Conservation (phyloP, 2,113 vertebrate genomes). For the Gobiocypris rarus region DNA sequence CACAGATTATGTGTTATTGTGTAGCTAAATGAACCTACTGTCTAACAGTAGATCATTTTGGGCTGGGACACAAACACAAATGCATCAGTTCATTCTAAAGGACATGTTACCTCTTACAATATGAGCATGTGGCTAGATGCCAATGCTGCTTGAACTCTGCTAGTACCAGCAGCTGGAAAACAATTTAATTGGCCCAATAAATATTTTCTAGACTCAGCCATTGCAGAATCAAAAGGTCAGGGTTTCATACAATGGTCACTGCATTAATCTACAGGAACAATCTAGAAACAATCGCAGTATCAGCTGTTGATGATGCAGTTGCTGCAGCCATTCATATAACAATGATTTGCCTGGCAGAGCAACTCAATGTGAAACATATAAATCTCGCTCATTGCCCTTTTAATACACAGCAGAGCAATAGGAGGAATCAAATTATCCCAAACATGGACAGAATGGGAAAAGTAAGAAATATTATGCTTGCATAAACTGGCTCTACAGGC, state of each 20-base stretch:
- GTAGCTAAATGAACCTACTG: neutral
- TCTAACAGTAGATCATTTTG: neutral
- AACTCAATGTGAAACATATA: conserved; percentile 63
- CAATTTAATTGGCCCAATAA: conserved; percentile 60
- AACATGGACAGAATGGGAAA: conserved; percentile 54
- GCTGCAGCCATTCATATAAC: conserved; percentile 63
- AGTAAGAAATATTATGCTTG: conserved; percentile 24
- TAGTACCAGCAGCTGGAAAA: conserved; percentile 43
- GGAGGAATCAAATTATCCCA: conserved; percentile 41
- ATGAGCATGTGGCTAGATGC: conserved; percentile 49
- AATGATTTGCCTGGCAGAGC: conserved; percentile 58
- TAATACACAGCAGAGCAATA: conserved; percentile 49
- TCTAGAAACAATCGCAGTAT: conserved; percentile 64
- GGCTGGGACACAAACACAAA: conserved; percentile 6
- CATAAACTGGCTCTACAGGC: neutral
- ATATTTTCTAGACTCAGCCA: conserved; percentile 63
- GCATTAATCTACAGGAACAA: conserved; percentile 50
- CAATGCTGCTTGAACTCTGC: conserved; percentile 35
- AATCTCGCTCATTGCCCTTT: conserved; percentile 52
- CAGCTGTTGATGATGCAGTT: conserved; percentile 61
- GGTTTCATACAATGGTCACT: conserved; percentile 37
- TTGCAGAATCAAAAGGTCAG: conserved; percentile 57
- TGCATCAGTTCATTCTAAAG: conserved; percentile 18
- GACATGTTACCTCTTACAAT: conserved; percentile 30
- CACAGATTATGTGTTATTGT: neutral